These are phyloP conservation scores for Varanus salvator DNA, from an alignment of 2,113 vertebrate species.

Conservation along the genomic window DNA sequence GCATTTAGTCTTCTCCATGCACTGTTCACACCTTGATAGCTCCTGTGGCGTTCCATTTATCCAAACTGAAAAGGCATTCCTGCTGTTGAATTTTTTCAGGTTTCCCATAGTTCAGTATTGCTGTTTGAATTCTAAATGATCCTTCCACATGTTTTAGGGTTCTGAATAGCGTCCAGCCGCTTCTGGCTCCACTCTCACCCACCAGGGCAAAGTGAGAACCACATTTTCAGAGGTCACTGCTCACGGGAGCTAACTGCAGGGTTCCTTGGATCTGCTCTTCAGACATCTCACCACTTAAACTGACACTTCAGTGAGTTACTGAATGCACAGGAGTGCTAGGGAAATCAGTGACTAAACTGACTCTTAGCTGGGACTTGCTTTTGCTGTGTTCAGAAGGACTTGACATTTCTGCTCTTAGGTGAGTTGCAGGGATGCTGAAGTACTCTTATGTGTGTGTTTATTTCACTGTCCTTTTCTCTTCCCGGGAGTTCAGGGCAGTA, in stretches of 20 bases:
- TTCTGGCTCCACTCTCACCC: too few relatives aligned
- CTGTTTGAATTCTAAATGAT: too few relatives aligned
- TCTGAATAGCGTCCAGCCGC: too few relatives aligned
- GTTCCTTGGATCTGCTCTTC: background rate
- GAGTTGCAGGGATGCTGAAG: background rate
- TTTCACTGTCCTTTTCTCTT: background rate
- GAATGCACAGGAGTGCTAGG: background rate
- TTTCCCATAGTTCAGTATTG: too few relatives aligned
- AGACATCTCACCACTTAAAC: background rate
- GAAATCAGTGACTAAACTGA: background rate
- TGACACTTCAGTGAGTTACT: background rate
- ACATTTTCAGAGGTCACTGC: background rate
- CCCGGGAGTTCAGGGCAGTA: background rate
- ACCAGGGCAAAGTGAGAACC: background rate
- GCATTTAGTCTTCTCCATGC: too few relatives aligned
- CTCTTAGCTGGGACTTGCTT: background rate
- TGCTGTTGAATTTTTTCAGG: too few relatives aligned
- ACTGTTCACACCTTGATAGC: too few relatives aligned
- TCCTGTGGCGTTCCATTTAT: too few relatives aligned
- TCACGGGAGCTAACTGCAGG: background rate
- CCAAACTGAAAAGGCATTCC: too few relatives aligned
- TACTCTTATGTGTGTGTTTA: background rate
- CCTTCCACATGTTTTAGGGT: too few relatives aligned
- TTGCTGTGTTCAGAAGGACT: background rate
- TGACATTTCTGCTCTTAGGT: background rate